phyloP scores from a whole-genome alignment of 1,140 invertebrate genomes.

The Caenorhabditis elegans region DNA sequence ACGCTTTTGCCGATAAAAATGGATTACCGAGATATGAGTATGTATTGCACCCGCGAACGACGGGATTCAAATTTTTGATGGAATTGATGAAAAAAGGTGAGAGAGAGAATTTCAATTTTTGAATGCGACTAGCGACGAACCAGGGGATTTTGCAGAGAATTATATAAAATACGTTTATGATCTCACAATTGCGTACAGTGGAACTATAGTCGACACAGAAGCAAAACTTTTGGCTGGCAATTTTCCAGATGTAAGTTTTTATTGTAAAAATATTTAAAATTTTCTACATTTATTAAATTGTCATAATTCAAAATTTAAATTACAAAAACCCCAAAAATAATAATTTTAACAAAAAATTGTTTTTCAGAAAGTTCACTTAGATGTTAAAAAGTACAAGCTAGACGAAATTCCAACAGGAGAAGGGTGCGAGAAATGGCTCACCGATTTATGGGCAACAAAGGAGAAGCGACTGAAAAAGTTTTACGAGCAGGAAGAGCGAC shows the following conservation, averaged over 20 bases:
- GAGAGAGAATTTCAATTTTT: slow-evolving; percentile 20
- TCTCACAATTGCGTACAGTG: slow-evolving; percentile 77
- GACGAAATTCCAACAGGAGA: slow-evolving; percentile 68
- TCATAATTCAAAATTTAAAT: too few species aligned
- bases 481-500: slow-evolving; percentile 5
- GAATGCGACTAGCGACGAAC: neutral
- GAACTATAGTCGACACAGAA: slow-evolving; percentile 74
- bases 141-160: slow-evolving; percentile 66
- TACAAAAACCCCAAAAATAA: too few species aligned
- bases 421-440: slow-evolving; percentile 73
- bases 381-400: slow-evolving; percentile 73
- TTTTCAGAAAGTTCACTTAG: slow-evolving; percentile 73
- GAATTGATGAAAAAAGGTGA: slow-evolving; percentile 73
- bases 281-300: neutral
- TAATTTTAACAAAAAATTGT: too few species aligned
- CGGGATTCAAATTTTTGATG: slow-evolving; percentile 77
- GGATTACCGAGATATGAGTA: slow-evolving; percentile 74
- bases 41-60: slow-evolving; percentile 81
- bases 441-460: slow-evolving; percentile 76
- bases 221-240: slow-evolving; percentile 73
- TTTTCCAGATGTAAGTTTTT: slow-evolving; percentile 70
- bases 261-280: neutral
- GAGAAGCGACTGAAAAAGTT: slow-evolving; percentile 67
- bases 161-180: slow-evolving; percentile 78
- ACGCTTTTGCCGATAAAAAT: slow-evolving; percentile 76